Evolutionary conservation across 2,888 invertebrate species (phyloP), one percentile per base, ranked within the genome.

Genomic region (Chrysolina oricalcia): DNA sequence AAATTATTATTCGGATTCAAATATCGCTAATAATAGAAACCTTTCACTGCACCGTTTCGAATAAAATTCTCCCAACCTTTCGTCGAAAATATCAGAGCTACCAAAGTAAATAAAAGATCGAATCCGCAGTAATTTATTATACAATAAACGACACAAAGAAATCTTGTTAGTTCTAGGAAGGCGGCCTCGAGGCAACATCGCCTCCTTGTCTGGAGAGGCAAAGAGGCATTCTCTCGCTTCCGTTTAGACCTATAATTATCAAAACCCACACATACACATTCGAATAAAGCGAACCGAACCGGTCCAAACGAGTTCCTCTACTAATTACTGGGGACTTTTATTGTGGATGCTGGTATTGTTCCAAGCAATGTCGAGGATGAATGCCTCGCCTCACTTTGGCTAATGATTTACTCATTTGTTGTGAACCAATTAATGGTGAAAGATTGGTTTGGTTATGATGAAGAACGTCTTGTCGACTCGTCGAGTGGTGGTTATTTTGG

Each of bases 161-260:
- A 83, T 85, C 85, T 86, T 86, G 86, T 87, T 87, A 86, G 85
- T 87, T 87, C 87, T 85, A 79, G 84, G 87, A 87, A 87, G 85
- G 83, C 80, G 77, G 73, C 85, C 86, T 83, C 79, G 80, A 79
- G 84, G 85, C 83, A 66, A 66, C 62, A 64, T 41, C 68, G 70
- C 69, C 72, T 75, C 69, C 73, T 76, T 72, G 67, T 67, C n/a
- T 27, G 40, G 43, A 72, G 53, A 71, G 53, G 69, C 43, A 65
- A 75, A 64, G 65, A 66, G 71, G 73, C 67, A 46, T 62, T 80
- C 78, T 78, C 74, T 73, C 78, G 84, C 86, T 87, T 87, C 87
- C 87, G 86, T 83, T 85, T 82, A 82, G 84, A 84, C 85, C 86
- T 85, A 86, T 87, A 87, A 88, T 88, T 88, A 88, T 86, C 85